Conservation (phyloP, 2,113 vertebrate species). For the Empidonax traillii region DNA sequence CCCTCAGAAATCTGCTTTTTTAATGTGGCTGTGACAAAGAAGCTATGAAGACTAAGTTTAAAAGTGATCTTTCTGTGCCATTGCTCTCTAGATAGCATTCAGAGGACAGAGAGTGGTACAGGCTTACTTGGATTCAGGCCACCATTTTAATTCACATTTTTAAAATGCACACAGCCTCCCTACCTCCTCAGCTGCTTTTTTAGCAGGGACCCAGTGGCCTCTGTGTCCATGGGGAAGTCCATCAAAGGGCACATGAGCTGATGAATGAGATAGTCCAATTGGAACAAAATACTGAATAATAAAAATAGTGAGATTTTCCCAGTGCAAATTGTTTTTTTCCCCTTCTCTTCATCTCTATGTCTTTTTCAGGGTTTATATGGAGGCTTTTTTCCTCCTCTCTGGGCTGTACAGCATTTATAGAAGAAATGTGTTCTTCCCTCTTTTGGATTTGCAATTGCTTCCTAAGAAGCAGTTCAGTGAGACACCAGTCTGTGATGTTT, state of each 20-base stretch:
- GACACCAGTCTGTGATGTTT: rapidly evolving
- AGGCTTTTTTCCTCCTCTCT: background rate
- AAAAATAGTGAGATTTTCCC: background rate
- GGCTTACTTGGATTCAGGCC: background rate
- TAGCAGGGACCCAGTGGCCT: background rate
- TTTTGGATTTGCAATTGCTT: background rate
- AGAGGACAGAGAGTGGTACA: background rate
- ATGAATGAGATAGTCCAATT: background rate
- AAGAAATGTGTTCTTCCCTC: background rate
- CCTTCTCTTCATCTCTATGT: background rate
- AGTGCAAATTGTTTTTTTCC: background rate
- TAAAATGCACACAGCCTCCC: background rate
- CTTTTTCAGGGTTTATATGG: background rate
- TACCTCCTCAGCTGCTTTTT: background rate
- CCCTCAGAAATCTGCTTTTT: background rate
- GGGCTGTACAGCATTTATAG: background rate
- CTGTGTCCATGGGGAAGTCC: background rate
- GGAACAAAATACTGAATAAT: background rate
- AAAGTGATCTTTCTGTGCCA: background rate
- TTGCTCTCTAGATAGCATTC: background rate
- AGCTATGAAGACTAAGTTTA: background rate
- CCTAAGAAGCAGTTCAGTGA: background rate
- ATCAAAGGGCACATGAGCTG: background rate
- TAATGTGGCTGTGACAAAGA: background rate
- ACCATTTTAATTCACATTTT: background rate